Evolutionary conservation across 23 tunicate genomes (phyloP).

Genomic region (Styela clava): DNA sequence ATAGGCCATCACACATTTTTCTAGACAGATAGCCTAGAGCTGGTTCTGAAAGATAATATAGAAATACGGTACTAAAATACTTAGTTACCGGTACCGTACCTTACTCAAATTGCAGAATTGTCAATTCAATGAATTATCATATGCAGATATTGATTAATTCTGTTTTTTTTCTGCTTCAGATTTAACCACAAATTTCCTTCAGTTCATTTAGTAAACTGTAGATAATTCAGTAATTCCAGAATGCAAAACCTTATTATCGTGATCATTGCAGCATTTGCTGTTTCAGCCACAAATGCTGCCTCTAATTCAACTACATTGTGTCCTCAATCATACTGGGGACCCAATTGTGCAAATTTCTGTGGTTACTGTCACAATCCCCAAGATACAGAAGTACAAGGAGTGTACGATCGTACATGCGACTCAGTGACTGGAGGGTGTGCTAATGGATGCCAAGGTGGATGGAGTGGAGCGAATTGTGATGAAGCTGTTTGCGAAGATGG

Average conservation of each 20-base stretch:
- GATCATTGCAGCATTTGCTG: neutral
- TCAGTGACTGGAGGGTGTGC: slow-evolving; percentile 12
- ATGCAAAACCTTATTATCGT: neutral
- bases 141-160: too few species aligned
- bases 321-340: slow-evolving; percentile 26
- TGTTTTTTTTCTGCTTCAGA: too few species aligned
- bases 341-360: slow-evolving; percentile 8
- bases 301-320: slow-evolving; percentile 24
- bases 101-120: too few species aligned
- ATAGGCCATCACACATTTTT: too few species aligned
- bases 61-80: too few species aligned
- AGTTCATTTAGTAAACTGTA: too few species aligned
- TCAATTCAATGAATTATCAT: too few species aligned
- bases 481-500: slow-evolving; percentile 29
- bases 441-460: slow-evolving; percentile 20
- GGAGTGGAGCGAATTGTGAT: slow-evolving; percentile 20
- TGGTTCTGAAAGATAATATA: too few species aligned
- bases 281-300: neutral
- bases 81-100: too few species aligned
- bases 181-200: too few species aligned
- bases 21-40: too few species aligned
- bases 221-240: neutral
- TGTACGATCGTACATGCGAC: slow-evolving; percentile 18
- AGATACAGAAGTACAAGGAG: neutral
- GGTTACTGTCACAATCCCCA: slow-evolving; percentile 14